Evolutionary conservation across 2,888 invertebrate genomes (phyloP).

Genomic region (Tiliacea aurago): DNA sequence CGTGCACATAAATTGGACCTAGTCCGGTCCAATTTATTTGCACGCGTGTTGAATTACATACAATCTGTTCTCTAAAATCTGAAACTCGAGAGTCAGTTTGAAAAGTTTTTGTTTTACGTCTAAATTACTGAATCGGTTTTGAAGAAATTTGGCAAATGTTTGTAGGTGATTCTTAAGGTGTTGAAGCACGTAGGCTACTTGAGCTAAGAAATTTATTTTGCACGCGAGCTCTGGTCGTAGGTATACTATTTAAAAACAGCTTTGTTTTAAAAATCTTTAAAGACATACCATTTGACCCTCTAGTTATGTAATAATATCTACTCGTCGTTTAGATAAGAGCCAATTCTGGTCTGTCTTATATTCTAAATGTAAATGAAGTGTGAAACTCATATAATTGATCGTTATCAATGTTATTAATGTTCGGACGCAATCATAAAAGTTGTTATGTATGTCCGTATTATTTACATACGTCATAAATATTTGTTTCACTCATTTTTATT

Average conservation of each 20-base stretch:
- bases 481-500: not conserved
- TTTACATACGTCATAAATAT: slow-evolving; percentile 13
- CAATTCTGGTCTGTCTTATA: not conserved
- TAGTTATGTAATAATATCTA: slow-evolving; percentile 24
- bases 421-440: not conserved
- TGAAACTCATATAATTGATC: slow-evolving; percentile 15
- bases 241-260: not conserved
- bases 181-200: too few species aligned
- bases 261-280: not conserved
- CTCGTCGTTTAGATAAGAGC: slow-evolving; percentile 12
- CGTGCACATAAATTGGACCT: not conserved
- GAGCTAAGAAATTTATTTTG: too few species aligned
- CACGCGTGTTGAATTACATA: slow-evolving; percentile 39
- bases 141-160: not conserved
- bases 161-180: too few species aligned
- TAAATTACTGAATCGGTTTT: not conserved
- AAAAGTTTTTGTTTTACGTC: not conserved
- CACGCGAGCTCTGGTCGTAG: too few species aligned
- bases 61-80: not conserved
- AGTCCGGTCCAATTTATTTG: slow-evolving; percentile 24
- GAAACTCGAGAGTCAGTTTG: not conserved
- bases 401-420: slow-evolving; percentile 19
- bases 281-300: slow-evolving; percentile 18
- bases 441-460: not conserved
- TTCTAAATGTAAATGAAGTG: not conserved